Conservation (phyloP, 2,797 vertebrate genomes). For the Manis crassicaudata region DNA sequence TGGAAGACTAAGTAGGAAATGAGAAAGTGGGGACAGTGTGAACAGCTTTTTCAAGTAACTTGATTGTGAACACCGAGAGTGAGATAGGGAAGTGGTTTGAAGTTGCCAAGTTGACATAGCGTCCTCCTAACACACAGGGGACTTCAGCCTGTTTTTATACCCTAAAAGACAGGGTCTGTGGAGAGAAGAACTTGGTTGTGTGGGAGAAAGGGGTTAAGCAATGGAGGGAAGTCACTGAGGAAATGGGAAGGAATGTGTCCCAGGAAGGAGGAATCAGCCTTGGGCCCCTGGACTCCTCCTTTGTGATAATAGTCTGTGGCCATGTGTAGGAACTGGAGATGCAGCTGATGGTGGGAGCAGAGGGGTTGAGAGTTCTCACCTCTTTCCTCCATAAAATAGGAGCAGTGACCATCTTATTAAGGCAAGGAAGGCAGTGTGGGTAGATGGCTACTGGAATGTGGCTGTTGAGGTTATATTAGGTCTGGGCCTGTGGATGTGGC, state of each 20-base stretch:
- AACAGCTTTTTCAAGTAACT: constrained; percentile 1
- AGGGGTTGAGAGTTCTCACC: neutral
- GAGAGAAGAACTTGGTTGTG: neutral
- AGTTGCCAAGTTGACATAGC: neutral
- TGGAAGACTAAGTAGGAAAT: neutral
- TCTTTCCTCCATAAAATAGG: neutral
- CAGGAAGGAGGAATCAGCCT: neutral
- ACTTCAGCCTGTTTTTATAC: neutral
- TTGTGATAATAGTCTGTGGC: neutral
- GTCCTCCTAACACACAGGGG: neutral
- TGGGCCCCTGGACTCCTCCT: neutral
- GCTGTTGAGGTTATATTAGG: neutral
- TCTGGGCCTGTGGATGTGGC: neutral
- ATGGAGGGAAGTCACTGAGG: neutral
- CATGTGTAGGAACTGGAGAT: neutral
- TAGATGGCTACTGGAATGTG: neutral
- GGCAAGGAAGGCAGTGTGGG: neutral
- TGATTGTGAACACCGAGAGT: neutral
- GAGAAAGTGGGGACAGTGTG: neutral
- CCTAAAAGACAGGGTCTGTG: neutral
- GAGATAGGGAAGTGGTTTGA: constrained; percentile 62
- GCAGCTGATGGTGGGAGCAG: neutral
- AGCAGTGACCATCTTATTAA: neutral
- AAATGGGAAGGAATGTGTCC: neutral
- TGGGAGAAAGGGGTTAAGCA: neutral